Percentiles rank a stretch among this genome's conserved stretches.
These are phyloP conservation scores for Microtus pennsylvanicus DNA, from an alignment of 2,113 vertebrate species.

Conservation along the genomic window DNA sequence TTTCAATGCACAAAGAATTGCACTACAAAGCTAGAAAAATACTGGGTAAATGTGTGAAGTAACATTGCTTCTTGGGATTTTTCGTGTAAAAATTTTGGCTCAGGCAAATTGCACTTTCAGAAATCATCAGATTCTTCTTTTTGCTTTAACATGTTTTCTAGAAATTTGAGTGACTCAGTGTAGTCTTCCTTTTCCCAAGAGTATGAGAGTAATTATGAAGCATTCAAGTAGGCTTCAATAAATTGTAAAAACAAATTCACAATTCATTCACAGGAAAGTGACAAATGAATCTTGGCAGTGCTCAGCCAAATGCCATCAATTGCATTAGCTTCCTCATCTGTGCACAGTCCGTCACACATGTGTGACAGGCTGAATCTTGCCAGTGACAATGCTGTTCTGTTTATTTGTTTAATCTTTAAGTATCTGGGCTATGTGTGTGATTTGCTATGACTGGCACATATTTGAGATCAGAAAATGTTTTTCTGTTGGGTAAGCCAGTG, in stretches of 20 bases:
- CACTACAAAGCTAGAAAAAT: neutral
- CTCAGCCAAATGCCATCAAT: neutral
- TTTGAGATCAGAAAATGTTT: neutral
- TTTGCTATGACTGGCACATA: neutral
- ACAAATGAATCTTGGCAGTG: slow-evolving; percentile 39
- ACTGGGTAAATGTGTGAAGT: neutral
- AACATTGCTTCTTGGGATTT: neutral
- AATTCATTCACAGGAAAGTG: neutral
- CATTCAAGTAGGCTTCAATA: neutral
- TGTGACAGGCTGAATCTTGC: neutral
- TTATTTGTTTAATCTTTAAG: neutral
- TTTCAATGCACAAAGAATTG: neutral
- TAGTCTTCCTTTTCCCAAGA: neutral
- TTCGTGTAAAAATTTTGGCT: neutral
- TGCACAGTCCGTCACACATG: neutral
- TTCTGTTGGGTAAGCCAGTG: neutral
- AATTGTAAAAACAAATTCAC: slow-evolving; percentile 44
- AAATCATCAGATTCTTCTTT: neutral
- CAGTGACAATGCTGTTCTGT: neutral
- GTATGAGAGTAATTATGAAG: neutral
- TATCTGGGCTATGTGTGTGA: neutral
- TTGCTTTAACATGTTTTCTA: neutral
- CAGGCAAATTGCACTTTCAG: neutral
- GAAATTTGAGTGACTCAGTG: neutral
- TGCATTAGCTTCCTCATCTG: neutral